Evolutionary conservation across 2,113 vertebrate species (phyloP).

Genomic region (Glaucomys volans): DNA sequence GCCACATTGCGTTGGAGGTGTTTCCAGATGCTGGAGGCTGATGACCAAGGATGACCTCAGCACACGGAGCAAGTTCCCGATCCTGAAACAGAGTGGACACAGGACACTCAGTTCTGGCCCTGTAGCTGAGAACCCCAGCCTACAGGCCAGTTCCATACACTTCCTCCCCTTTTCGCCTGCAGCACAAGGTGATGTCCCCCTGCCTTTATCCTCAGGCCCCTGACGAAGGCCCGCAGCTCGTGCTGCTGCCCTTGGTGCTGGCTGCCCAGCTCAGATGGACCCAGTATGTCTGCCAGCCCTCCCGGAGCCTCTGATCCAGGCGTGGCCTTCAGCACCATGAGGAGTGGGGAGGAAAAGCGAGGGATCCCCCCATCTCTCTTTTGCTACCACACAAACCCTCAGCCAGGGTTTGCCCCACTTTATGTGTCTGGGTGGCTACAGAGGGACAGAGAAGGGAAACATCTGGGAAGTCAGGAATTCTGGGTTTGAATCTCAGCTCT

Average conservation of each 20-base stretch:
- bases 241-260: background rate
- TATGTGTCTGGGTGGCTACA: background rate
- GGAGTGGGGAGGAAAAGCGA: background rate
- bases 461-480: background rate
- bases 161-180: background rate
- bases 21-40: conserved; percentile 70
- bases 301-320: background rate
- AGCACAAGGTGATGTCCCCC: background rate
- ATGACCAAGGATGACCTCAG: conserved; percentile 69
- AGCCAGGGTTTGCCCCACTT: background rate
- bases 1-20: conserved; percentile 67
- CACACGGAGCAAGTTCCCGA: background rate
- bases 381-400: background rate
- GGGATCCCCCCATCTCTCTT: background rate
- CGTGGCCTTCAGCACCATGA: background rate
- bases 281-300: background rate
- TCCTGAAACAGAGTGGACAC: conserved; percentile 75
- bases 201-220: background rate
- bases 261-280: background rate
- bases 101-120: conserved; percentile 8
- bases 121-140: background rate
- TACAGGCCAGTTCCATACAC: background rate
- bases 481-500: background rate
- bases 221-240: rapidly evolving
- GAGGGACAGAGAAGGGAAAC: background rate